These are phyloP conservation scores for Drosophila koepferae DNA, from an alignment of 2,888 invertebrate species.

Conservation along the genomic window DNA sequence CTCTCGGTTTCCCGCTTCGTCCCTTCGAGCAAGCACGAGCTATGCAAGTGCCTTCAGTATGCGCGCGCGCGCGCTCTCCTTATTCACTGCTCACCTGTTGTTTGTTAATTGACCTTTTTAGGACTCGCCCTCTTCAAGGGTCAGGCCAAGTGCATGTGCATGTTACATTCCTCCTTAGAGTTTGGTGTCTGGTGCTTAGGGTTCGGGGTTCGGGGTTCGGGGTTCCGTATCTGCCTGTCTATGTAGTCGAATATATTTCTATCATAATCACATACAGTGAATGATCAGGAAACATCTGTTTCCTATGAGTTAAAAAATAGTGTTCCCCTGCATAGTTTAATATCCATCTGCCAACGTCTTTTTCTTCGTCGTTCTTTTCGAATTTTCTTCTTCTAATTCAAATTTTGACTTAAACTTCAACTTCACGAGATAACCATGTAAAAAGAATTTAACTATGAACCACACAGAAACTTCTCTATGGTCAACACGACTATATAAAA, in stretches of 20 bases:
- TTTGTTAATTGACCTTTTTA: constrained; percentile 78
- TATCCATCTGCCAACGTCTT: constrained; percentile 3
- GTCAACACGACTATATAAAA: neutral
- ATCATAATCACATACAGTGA: neutral
- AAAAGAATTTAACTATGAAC: neutral
- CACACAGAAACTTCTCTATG: neutral
- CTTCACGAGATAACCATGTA: too few species aligned
- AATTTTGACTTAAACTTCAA: neutral
- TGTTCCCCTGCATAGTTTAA: neutral
- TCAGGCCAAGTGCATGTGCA: constrained; percentile 51
- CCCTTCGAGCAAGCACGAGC: constrained; percentile 25
- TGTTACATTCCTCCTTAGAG: constrained; percentile 4
- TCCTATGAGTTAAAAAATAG: neutral
- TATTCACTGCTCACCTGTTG: constrained; percentile 61
- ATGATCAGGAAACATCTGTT: constrained; percentile 11
- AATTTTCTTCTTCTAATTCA: neutral
- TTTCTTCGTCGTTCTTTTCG: neutral
- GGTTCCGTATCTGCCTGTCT: neutral
- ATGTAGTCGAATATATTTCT: neutral
- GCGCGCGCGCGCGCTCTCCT: constrained; percentile 49
- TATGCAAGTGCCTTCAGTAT: neutral
- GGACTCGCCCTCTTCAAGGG: constrained; percentile 38
- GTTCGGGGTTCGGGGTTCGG: constrained; percentile 2
- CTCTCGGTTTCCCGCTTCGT: neutral
- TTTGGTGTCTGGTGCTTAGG: constrained; percentile 1